These are phyloP conservation scores for Myocastor coypus DNA, from an alignment of 2,113 vertebrate genomes.

Conservation along the genomic window DNA sequence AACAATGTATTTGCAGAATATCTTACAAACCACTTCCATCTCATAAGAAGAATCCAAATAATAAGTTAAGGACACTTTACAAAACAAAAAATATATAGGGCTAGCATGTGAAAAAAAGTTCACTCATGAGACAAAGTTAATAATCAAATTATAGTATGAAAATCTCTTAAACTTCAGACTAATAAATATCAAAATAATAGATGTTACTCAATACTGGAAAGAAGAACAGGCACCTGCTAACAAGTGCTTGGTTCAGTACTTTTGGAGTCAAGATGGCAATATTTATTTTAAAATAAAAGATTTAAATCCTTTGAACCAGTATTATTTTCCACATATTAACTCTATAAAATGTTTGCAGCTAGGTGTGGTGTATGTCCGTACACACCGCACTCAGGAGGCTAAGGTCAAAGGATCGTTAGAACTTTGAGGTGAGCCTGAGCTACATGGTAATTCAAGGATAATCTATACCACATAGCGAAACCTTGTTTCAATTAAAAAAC, in stretches of 20 bases:
- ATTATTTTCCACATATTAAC: not conserved
- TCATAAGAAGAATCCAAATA: not conserved
- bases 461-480: not conserved
- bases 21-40: not conserved
- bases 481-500: not conserved
- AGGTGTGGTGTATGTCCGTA: not conserved
- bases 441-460: not conserved
- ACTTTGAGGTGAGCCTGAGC: not conserved
- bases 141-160: not conserved
- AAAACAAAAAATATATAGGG: not conserved
- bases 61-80: not conserved
- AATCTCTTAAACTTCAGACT: slow-evolving; percentile 15
- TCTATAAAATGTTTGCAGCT: not conserved
- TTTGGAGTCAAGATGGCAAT: not conserved
- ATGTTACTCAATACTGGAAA: not conserved
- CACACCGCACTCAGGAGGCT: not conserved
- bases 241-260: not conserved
- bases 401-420: not conserved
- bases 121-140: not conserved
- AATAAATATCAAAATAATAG: not conserved
- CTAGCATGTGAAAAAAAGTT: slow-evolving; percentile 36
- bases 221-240: not conserved
- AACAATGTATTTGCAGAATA: slow-evolving; percentile 15
- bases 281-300: not conserved
- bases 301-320: not conserved